A percentile compares a stretch with the other conserved stretches of the same genome.
Evolutionary conservation across 2,113 vertebrate species (phyloP).

Genomic region (Camelus dromedarius): DNA sequence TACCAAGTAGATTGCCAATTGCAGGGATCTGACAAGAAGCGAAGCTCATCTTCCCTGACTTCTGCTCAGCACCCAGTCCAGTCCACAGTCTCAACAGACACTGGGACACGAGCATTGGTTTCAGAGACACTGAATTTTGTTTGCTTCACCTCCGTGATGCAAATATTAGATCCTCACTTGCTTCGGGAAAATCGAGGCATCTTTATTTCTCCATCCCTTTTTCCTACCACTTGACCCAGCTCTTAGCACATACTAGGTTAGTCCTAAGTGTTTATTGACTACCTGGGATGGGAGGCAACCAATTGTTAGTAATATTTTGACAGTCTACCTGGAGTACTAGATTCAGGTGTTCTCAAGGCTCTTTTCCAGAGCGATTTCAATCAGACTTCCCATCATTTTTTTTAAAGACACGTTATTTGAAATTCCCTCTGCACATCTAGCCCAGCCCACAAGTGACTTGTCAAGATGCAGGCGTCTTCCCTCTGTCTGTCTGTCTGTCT

Average conservation of each 20-base stretch:
- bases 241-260: background rate
- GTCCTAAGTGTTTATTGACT: background rate
- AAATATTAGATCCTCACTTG: background rate
- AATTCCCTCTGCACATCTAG: background rate
- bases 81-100: background rate
- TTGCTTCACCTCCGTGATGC: background rate
- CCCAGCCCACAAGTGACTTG: background rate
- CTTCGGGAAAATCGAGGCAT: background rate
- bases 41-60: background rate
- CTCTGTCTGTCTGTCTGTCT: background rate
- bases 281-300: background rate
- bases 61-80: background rate
- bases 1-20: background rate
- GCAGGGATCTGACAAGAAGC: background rate
- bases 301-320: background rate
- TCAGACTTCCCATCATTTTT: constrained; percentile 41
- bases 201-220: background rate
- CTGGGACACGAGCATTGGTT: background rate
- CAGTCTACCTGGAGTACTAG: background rate
- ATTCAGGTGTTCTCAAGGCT: background rate
- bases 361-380: constrained; percentile 19
- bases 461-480: background rate
- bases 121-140: background rate
- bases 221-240: background rate
- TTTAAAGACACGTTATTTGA: background rate